Percentiles rank a stretch among this genome's conserved stretches.
Evolutionary conservation across 2,113 vertebrate genomes (phyloP).

Genomic region (Microtus pennsylvanicus): DNA sequence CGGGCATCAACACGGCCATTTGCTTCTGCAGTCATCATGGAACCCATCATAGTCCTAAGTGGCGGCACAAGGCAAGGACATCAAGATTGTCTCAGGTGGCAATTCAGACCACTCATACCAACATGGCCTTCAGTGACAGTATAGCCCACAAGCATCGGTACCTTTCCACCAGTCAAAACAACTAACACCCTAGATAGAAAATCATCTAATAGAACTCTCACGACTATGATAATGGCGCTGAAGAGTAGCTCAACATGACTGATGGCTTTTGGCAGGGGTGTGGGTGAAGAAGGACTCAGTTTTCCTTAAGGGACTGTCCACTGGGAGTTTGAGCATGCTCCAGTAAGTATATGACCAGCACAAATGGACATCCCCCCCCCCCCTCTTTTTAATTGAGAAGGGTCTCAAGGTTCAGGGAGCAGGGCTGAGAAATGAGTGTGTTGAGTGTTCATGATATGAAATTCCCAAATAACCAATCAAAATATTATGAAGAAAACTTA

Average conservation of each 20-base stretch:
- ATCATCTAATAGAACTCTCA: background rate
- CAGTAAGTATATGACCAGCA: background rate
- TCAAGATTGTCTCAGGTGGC: background rate
- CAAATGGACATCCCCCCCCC: background rate
- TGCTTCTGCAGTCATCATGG: background rate
- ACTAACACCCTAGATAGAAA: too few relatives aligned
- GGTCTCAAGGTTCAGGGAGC: background rate
- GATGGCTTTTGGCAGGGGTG: accelerated
- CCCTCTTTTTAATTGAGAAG: background rate
- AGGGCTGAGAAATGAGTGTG: background rate
- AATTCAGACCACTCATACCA: background rate
- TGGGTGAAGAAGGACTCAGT: background rate
- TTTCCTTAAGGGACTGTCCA: background rate
- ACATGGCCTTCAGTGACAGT: background rate
- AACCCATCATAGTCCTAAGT: background rate
- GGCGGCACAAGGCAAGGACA: background rate
- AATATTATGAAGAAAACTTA: background rate
- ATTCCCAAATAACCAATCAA: background rate
- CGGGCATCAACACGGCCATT: background rate
- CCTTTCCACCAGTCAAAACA: background rate
- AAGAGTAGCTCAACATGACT: background rate
- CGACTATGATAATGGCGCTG: background rate
- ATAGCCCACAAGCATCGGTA: background rate
- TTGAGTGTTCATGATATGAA: background rate
- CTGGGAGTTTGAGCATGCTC: background rate